Evolutionary conservation across 2,888 invertebrate genomes (phyloP).

Genomic region (Caenorhabditis sinica): DNA sequence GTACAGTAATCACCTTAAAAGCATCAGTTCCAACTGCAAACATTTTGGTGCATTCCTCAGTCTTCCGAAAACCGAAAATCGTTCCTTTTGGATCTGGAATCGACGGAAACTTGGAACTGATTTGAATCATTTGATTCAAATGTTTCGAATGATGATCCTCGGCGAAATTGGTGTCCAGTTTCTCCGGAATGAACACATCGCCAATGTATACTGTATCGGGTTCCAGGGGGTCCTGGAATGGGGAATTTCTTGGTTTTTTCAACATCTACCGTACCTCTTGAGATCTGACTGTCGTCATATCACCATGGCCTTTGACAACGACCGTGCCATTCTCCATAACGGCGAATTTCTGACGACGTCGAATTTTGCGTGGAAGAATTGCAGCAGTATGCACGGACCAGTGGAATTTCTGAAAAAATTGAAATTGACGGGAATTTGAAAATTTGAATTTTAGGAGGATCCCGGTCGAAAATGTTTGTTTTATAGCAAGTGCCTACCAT

Average conservation of each 20-base stretch:
- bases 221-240: neutral
- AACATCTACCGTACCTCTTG: no score
- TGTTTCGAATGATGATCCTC: neutral
- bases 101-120: neutral
- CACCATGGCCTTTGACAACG: neutral
- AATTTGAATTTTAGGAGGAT: no score
- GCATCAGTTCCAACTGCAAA: constrained; percentile 4
- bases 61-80: neutral
- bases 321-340: neutral
- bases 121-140: neutral
- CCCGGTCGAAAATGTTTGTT: no score
- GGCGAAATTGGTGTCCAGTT: neutral
- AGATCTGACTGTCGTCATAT: neutral
- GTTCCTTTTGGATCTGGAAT: neutral
- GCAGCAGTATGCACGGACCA: neutral
- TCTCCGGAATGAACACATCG: constrained; percentile 1
- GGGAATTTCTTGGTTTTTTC: no score
- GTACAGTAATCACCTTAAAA: no score
- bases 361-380: neutral
- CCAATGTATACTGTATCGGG: neutral
- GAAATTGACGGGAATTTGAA: neutral
- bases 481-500: neutral
- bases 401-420: constrained; percentile 8
- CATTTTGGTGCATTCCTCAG: neutral
- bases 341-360: neutral